A percentile compares a stretch with the other conserved stretches of the same genome.
Conservation (phyloP, 2,888 invertebrate genomes). For the Leistus spinibarbis region DNA sequence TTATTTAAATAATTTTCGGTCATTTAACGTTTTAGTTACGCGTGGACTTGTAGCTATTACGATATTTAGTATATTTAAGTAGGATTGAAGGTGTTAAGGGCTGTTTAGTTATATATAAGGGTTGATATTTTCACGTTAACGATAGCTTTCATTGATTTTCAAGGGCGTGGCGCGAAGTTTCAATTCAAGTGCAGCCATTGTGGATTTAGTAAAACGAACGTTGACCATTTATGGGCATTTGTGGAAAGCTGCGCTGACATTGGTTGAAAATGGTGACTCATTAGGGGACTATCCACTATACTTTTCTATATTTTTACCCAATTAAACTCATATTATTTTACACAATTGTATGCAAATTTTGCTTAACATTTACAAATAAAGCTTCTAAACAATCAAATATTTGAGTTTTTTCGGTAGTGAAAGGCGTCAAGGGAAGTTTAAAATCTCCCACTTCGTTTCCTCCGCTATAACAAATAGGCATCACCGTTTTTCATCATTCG, state of each 20-base stretch:
- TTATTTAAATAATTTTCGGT: not conserved
- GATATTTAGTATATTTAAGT: not conserved
- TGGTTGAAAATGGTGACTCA: slow-evolving; percentile 57
- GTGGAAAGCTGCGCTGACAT: slow-evolving; percentile 62
- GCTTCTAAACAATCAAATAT: not conserved
- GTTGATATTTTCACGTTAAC: slow-evolving; percentile 25
- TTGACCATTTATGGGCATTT: slow-evolving; percentile 70
- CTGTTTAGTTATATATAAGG: not conserved
- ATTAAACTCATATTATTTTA: not conserved
- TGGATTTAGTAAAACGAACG: slow-evolving; percentile 54
- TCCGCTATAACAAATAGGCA: slow-evolving; percentile 24
- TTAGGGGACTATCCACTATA: slow-evolving; percentile 30
- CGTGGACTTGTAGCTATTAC: not conserved
- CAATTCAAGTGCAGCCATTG: slow-evolving; percentile 54
- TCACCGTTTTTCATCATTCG: not conserved
- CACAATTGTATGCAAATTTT: not conserved
- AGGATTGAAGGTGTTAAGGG: not conserved
- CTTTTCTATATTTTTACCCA: not conserved
- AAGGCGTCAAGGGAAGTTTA: not conserved
- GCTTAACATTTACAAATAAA: not conserved
- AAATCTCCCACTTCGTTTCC: slow-evolving; percentile 19
- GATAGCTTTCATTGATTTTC: slow-evolving; percentile 37
- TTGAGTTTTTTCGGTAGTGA: not conserved
- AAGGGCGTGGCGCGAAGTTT: slow-evolving; percentile 55
- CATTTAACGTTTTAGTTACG: not conserved